phyloP scores from a whole-genome alignment of 2,888 invertebrate species.

The Sceliomorpha sp. region DNA sequence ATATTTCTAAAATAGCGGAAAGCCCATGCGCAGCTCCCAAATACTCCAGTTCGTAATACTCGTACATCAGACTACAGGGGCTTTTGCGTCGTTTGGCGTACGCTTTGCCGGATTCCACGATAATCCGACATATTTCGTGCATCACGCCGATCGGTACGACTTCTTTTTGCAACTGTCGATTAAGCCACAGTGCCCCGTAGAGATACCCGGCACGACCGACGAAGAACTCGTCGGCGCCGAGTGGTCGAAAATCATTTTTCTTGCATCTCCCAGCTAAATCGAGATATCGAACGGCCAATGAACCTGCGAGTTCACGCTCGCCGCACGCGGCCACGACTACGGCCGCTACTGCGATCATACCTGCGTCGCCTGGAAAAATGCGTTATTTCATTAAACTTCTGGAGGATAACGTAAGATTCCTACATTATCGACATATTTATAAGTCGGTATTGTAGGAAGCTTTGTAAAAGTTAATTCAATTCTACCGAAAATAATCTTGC shows the following conservation, averaged over 20 bases:
- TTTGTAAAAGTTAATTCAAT: conserved; percentile 2
- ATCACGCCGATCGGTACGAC: conserved; percentile 81
- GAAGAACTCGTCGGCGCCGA: conserved; percentile 91
- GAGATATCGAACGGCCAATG: conserved; percentile 78
- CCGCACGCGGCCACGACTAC: conserved; percentile 83
- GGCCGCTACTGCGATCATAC: conserved; percentile 87
- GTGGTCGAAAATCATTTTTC: conserved; percentile 82
- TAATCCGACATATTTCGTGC: conserved; percentile 85
- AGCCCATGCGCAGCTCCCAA: conserved; percentile 88
- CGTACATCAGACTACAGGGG: conserved; percentile 88
- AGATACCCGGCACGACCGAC: conserved; percentile 93
- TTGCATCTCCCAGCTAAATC: no score
- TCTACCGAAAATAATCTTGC: no score
- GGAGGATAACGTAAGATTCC: no score
- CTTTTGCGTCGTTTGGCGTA: conserved; percentile 84
- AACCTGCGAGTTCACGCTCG: conserved; percentile 73
- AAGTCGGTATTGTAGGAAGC: neutral
- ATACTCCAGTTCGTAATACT: conserved; percentile 88
- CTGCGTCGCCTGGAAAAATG: conserved; percentile 84
- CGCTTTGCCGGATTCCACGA: conserved; percentile 86
- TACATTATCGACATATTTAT: neutral
- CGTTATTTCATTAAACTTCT: neutral
- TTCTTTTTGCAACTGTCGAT: conserved; percentile 82
- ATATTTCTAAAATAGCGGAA: conserved; percentile 84
- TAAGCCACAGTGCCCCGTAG: conserved; percentile 88